Evolutionary conservation across 2,888 invertebrate species (phyloP), one percentile per base, ranked within the genome.

Genomic region (Mamestra brassicae): DNA sequence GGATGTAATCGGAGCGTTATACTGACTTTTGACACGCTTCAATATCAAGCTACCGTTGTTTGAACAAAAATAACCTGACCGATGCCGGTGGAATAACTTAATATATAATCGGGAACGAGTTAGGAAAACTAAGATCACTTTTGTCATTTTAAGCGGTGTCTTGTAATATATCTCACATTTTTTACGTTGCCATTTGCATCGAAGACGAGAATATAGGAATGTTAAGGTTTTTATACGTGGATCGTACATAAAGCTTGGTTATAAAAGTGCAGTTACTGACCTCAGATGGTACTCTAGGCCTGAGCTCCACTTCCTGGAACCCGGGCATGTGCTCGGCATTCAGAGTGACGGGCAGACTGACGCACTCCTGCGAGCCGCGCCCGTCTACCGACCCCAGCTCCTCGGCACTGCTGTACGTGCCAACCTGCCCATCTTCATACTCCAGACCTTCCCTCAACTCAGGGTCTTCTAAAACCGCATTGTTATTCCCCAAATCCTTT

Each of bases 381-480:
- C 94, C 95, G 76, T 92, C 95, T 94, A 94, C 92, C 90, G 95
- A 94, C 76, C 90, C 94, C 91, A 96, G 85, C 89, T 96, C 95
- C 88, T 96, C 97, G 34, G 94, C 96, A 83, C 97, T 96, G 68
- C 95, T 95, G 83, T 95, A 96, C 78, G 95, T 95, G 71, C 91
- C 89, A 57, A 89, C 93, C 81, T 89, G 91, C 65, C 90, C 94
- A 92, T 95, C 95, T 86, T 94, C 95, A 77, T 92, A 95, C 84
- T 93, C 95, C 85, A 92, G 88, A 76, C 92, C 90, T 89, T 96
- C 94, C 64, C 94, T 91, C 75, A 95, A 81, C 85, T 95, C 96
- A 2, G 95, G 94, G 93, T 97, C 94, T 93, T 97, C 94, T 85
- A 96, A 90, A 84, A 94, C 96, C 71, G 94, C 96, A 93, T 96